Conservation (phyloP, 2,113 vertebrate species). For the Alaudala cheleensis region DNA sequence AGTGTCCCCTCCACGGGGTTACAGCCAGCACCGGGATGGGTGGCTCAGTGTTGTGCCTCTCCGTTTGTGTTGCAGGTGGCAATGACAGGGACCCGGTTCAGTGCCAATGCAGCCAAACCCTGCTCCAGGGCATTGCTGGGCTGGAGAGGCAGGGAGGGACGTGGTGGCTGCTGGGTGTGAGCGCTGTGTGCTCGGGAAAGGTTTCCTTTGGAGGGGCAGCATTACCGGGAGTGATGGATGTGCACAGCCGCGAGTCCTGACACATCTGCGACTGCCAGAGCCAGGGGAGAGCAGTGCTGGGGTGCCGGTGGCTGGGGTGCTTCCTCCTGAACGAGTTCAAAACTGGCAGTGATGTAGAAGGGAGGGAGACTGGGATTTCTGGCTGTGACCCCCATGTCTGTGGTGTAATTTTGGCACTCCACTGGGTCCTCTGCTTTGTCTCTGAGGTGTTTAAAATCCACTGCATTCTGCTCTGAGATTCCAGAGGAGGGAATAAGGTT, state of each 20-base stretch:
- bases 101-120: not conserved
- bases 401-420: not conserved
- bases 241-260: rapidly evolving
- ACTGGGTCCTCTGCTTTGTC: rapidly evolving
- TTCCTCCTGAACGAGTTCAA: not conserved
- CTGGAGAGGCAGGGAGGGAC: not conserved
- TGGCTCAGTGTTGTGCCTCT: rapidly evolving
- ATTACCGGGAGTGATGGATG: not conserved
- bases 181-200: not conserved
- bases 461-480: not conserved
- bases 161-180: not conserved
- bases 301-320: not conserved
- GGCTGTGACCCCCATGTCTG: not conserved
- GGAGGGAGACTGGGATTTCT: not conserved
- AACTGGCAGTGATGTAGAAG: not conserved
- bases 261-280: not conserved
- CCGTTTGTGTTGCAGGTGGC: not conserved
- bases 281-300: not conserved
- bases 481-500: not conserved
- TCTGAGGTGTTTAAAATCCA: not conserved
- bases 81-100: rapidly evolving
- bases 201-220: not conserved
- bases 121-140: rapidly evolving
- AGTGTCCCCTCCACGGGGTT: rapidly evolving
- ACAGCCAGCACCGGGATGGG: not conserved